A percentile compares a stretch with the other conserved stretches of the same genome.
These are phyloP conservation scores for Ascidia mentula DNA, from an alignment of 23 tunicate species.

Conservation along the genomic window DNA sequence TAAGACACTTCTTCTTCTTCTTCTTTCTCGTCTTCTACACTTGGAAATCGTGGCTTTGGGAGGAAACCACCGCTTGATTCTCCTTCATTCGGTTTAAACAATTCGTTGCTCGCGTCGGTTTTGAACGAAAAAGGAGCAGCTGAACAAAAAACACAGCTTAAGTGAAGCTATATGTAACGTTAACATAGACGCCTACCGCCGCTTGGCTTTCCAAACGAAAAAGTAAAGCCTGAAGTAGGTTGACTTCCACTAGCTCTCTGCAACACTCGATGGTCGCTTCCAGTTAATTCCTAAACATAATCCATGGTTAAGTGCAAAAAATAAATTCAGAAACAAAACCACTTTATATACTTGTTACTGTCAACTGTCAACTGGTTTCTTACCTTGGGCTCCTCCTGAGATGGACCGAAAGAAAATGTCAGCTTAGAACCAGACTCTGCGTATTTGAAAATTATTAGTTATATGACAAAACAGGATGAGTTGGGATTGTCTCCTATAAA, in stretches of 20 bases:
- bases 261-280: slow-evolving; percentile 20
- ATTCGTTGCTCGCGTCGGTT: not conserved
- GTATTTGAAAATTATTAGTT: too few species aligned
- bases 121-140: not conserved
- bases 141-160: not conserved
- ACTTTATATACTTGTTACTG: too few species aligned
- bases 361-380: too few species aligned
- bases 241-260: slow-evolving; percentile 45
- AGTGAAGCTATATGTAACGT: not conserved
- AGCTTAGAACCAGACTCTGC: not conserved
- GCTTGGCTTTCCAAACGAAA: not conserved
- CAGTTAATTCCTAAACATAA: not conserved
- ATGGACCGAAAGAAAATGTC: not conserved
- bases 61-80: not conserved
- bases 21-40: slow-evolving; percentile 31
- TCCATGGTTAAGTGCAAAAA: too few species aligned
- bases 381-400: not conserved
- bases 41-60: slow-evolving; percentile 38
- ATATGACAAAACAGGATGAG: too few species aligned
- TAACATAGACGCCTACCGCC: not conserved
- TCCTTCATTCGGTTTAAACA: not conserved
- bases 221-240: not conserved
- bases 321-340: too few species aligned
- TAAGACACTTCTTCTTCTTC: not conserved
- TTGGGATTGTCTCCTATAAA: too few species aligned